Base-by-base conservation (phyloP, 1,140 invertebrate genomes). In the Drosophila bifasciata region DNA sequence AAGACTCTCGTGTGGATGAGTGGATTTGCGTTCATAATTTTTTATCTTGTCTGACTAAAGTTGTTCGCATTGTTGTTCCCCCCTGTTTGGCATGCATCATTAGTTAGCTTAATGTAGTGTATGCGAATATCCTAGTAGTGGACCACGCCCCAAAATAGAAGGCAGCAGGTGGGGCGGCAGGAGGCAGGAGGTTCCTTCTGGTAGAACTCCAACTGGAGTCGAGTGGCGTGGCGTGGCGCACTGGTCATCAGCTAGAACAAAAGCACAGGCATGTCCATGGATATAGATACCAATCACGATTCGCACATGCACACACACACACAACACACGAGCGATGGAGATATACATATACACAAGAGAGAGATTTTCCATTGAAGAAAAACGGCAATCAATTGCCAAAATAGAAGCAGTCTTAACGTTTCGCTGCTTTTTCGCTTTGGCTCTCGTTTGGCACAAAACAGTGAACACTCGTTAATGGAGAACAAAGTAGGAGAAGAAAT, bases 11-110 rank as follows among this genome's bases (percentile, higher is more conserved):
- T 50, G 46, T 45, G 61, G 68, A 68, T 76, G 73, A 74, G 73
- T 66, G 84, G 81, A 85, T 77, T 80, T 85, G 81, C 77, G 81
- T 85, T 85, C 81, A 85, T 85, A 85, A 86, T 85, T 85, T 86
- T 86, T 77, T 81, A 85, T 86, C 81, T 85, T 51, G 45, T 66
- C 59, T 1, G 53, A 58, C 80, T 79, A 73, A 71, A 79, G 70
- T 85, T 80, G 76, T 79, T 62, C 64, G 59, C 61, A 57, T 84
- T 78, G 75, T 74, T 81, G 75, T 75, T 68, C 23, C n/a, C n/a
- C n/a, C n/a, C 41, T 80, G 57, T 67, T 68, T 52, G 80, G 81
- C 77, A 86, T 85, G 81, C 80, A 85, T 85, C 80, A 85, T 86
- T 84, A 84, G 80, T 84, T 84, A 76, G 80, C 80, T 76, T 85